Percentiles rank a stretch among this genome's conserved stretches.
These are phyloP conservation scores for Amphipoea lucens DNA, from an alignment of 2,888 invertebrate genomes.

Conservation along the genomic window DNA sequence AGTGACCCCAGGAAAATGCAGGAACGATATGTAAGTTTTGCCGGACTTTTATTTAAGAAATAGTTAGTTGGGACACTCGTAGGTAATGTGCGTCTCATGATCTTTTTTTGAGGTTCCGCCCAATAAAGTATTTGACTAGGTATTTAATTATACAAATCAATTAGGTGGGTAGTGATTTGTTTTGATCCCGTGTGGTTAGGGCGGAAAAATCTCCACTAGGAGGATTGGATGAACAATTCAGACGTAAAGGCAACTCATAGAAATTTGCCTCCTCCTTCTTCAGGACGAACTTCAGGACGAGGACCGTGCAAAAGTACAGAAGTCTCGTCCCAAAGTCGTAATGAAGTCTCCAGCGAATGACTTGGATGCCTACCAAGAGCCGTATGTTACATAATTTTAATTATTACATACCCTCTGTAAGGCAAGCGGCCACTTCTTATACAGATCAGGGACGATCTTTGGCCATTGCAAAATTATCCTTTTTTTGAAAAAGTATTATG, in stretches of 20 bases:
- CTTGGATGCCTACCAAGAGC: slow-evolving; percentile 38
- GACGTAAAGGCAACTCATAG: not conserved
- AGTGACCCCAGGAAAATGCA: slow-evolving; percentile 69
- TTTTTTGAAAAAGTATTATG: not conserved
- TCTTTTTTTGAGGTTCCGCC: not conserved
- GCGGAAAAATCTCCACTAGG: not conserved
- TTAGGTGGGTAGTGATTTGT: not conserved
- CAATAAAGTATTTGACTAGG: not conserved
- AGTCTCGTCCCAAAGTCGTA: slow-evolving; percentile 41
- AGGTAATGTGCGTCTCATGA: not conserved
- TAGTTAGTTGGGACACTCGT: not conserved
- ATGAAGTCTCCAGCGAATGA: slow-evolving; percentile 23
- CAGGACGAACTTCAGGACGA: slow-evolving; percentile 25
- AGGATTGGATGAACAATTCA: not conserved
- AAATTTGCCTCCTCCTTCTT: not conserved
- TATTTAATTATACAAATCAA: not conserved
- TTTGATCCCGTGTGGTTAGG: not conserved
- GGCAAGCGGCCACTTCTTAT: not conserved
- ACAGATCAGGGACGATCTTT: not conserved
- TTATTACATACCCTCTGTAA: not conserved
- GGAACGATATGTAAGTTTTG: slow-evolving; percentile 55
- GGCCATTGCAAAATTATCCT: not conserved
- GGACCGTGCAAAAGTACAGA: slow-evolving; percentile 29
- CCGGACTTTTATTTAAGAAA: not conserved
- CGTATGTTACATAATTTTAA: slow-evolving; percentile 34